Conservation (phyloP, 2,888 invertebrate species). For the Chrysina gloriosa region DNA sequence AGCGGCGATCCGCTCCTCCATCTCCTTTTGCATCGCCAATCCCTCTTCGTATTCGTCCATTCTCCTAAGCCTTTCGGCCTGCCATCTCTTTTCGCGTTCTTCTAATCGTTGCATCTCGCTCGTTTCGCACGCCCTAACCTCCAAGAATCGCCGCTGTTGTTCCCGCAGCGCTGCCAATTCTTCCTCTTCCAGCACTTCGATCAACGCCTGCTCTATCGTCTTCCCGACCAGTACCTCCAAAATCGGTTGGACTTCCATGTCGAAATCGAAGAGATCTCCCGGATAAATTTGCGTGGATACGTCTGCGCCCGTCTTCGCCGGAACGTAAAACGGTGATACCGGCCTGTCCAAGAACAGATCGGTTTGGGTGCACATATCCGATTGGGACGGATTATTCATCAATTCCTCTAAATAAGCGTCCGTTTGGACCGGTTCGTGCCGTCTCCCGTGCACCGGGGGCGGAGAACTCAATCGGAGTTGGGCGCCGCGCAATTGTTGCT, state of each 20-base stretch:
- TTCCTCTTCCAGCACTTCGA: slow-evolving; percentile 93
- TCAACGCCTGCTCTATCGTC: slow-evolving; percentile 88
- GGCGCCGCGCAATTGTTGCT: slow-evolving; percentile 66
- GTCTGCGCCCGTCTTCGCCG: slow-evolving; percentile 84
- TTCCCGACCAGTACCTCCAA: slow-evolving; percentile 90
- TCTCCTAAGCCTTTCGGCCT: slow-evolving; percentile 79
- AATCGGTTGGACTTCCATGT: slow-evolving; percentile 89
- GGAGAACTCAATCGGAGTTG: slow-evolving; percentile 76
- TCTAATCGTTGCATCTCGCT: slow-evolving; percentile 85
- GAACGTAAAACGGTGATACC: slow-evolving; percentile 81
- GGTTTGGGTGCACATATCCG: slow-evolving; percentile 81
- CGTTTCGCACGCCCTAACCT: slow-evolving; percentile 83
- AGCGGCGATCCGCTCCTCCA: slow-evolving; percentile 82
- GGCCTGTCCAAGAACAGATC: slow-evolving; percentile 88
- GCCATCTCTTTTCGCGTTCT: slow-evolving; percentile 79
- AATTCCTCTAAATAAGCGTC: slow-evolving; percentile 90
- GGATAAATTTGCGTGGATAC: slow-evolving; percentile 85
- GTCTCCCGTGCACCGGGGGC: slow-evolving; percentile 84
- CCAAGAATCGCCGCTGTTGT: slow-evolving; percentile 79
- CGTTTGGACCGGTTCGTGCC: slow-evolving; percentile 90
- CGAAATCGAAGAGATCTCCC: slow-evolving; percentile 93
- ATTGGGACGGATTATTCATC: slow-evolving; percentile 79
- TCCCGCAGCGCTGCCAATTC: slow-evolving; percentile 84
- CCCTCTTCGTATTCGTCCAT: slow-evolving; percentile 78
- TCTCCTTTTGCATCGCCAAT: slow-evolving; percentile 74